Evolutionary conservation across 2,113 vertebrate genomes (phyloP), one percentile per base, ranked within the genome.

Genomic region (Platanista minor): DNA sequence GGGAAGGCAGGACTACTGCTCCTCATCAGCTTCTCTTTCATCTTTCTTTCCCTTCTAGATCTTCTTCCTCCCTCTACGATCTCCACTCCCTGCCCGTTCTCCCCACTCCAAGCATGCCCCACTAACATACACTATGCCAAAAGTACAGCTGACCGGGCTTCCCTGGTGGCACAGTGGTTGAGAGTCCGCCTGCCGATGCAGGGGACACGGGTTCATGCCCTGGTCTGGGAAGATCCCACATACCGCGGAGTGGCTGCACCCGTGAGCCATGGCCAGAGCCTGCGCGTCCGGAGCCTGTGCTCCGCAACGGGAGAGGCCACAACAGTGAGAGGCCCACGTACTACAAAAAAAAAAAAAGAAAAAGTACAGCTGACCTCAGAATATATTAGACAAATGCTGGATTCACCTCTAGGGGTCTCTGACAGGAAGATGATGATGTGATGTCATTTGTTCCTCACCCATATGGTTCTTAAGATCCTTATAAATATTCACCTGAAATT

Each of bases 401-500:
- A 27, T 80, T 92, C 43, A 80, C 23, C 69, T 84, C 41, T 15
- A 87, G 17, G 33, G 11, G 17, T 46, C 23, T 64, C 69, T 64
- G 61, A 85, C 75, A 90, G 20, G 41, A 77, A 97, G 80, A 85
- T 41, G 74, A 41, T 77, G 57, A 90, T 46, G 31, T 52, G 29
- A 89, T 46, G 8, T 80, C 80, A 87, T 57, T 62, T 81, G 64
- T 85, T 94, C 75, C 49, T 80, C 23, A 91, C 6, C 15, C 20
- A 54, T 25, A n/a, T 57, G 54, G 72, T n/a, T 90, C 86, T 84
- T 36, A 82, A 90, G 57, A 84, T 41, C 66, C 29, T 90, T 87
- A 69, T 80, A 95, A 78, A 89, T 90, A 92, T 84, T 94, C 49
- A 94, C 29, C 75, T 52, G 72, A 95, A 93, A 81, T 43, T 7